phyloP scores from a whole-genome alignment of 2,888 invertebrate genomes.

The Troilus luridus region DNA sequence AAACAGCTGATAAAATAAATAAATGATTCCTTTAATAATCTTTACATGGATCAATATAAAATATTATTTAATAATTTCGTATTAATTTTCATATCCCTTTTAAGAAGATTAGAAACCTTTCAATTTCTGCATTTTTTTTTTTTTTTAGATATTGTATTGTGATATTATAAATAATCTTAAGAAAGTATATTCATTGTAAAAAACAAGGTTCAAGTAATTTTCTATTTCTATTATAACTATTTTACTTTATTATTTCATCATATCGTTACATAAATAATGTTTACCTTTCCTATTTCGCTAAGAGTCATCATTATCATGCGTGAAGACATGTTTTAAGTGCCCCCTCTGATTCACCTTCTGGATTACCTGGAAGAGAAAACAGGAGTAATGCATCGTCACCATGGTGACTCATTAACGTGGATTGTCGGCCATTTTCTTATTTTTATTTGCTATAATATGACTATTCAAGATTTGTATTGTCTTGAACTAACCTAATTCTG shows the following conservation, averaged over 20 bases:
- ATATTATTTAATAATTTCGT: too few species aligned
- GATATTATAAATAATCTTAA: too few species aligned
- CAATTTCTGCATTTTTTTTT: too few species aligned
- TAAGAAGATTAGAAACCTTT: too few species aligned
- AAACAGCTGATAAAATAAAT: too few species aligned
- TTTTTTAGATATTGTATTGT: too few species aligned
- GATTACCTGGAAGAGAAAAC: slow-evolving; percentile 23
- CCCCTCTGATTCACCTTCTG: background rate
- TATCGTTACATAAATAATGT: background rate
- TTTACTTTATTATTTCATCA: background rate
- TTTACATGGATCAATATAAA: too few species aligned
- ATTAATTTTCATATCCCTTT: too few species aligned
- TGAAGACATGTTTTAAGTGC: background rate
- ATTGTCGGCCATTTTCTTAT: background rate
- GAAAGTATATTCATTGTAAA: too few species aligned
- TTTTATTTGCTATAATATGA: background rate
- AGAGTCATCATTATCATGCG: background rate
- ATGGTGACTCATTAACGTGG: background rate
- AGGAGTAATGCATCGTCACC: background rate
- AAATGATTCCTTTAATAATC: too few species aligned
- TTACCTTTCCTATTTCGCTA: background rate
- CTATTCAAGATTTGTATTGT: background rate
- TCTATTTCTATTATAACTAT: background rate
- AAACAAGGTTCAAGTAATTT: too few species aligned
- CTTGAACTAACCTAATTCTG: background rate